A percentile compares a stretch with the other conserved stretches of the same genome.
Conservation (phyloP, 2,113 vertebrate species). For the Crotalus tigris region DNA sequence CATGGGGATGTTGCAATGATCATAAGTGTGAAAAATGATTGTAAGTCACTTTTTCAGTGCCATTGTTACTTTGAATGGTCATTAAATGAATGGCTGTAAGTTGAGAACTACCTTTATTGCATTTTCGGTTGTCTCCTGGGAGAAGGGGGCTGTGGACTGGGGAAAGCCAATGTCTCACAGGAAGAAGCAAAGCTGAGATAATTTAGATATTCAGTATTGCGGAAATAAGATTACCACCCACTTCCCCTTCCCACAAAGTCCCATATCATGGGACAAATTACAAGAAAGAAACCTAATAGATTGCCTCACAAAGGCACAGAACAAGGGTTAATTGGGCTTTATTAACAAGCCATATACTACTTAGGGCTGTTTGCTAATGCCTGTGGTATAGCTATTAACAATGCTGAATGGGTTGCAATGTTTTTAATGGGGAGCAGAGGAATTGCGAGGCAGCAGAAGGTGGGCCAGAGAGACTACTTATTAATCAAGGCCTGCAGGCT, state of each 20-base stretch:
- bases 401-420: neutral
- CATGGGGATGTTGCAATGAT: neutral
- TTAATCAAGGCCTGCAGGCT: neutral
- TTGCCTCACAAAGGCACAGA: neutral
- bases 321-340: neutral
- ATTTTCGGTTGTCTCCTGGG: neutral
- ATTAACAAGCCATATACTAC: constrained; percentile 1
- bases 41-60: neutral
- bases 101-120: neutral
- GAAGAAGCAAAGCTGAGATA: neutral
- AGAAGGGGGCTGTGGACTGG: neutral
- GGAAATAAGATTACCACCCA: neutral
- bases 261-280: neutral
- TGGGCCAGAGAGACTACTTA: accelerated
- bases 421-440: neutral
- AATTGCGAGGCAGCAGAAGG: accelerated
- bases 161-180: neutral
- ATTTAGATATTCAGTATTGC: neutral
- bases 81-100: neutral
- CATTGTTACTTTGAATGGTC: neutral
- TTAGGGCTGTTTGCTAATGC: neutral
- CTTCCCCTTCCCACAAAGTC: neutral
- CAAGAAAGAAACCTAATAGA: neutral
- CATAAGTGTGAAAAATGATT: neutral
- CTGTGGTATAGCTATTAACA: accelerated